These are phyloP conservation scores for Dimorphilus gyrociliatus DNA, from an alignment of 2,888 invertebrate genomes.

Conservation along the genomic window DNA sequence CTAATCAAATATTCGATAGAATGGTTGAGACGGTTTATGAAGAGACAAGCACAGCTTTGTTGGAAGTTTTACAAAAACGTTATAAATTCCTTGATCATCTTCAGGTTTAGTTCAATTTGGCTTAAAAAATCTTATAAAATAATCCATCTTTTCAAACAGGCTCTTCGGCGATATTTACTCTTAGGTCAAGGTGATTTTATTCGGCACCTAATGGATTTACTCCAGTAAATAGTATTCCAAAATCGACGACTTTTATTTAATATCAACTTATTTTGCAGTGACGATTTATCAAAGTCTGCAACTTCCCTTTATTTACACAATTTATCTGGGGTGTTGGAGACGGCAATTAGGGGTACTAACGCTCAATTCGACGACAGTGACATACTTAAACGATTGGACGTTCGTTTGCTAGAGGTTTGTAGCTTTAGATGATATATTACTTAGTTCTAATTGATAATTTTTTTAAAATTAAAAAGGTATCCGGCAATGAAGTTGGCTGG, in stretches of 20 bases:
- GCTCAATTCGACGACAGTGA: conserved; percentile 83
- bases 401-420: conserved; percentile 48
- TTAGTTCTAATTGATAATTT: not conserved
- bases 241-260: no score
- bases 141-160: conserved; percentile 41
- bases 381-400: conserved; percentile 69
- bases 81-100: conserved; percentile 79
- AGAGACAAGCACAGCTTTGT: conserved; percentile 66
- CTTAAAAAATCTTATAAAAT: not conserved
- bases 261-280: conserved; percentile 46
- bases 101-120: conserved; percentile 20
- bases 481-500: conserved; percentile 64
- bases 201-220: conserved; percentile 71
- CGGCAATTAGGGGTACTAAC: conserved; percentile 58
- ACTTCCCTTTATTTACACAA: conserved; percentile 71
- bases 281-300: conserved; percentile 72
- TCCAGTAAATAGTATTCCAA: conserved; percentile 57
- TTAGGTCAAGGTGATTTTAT: conserved; percentile 93
- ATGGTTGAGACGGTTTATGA: conserved; percentile 68
- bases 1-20: conserved; percentile 57
- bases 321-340: conserved; percentile 45
- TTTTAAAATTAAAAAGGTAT: conserved; percentile 16
- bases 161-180: conserved; percentile 71
- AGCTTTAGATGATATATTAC: not conserved
- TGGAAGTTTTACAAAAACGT: conserved; percentile 67